A percentile compares a stretch with the other conserved stretches of the same genome.
phyloP scores from a whole-genome alignment of 2,888 invertebrate species.

The Lampropteryx suffumata region DNA sequence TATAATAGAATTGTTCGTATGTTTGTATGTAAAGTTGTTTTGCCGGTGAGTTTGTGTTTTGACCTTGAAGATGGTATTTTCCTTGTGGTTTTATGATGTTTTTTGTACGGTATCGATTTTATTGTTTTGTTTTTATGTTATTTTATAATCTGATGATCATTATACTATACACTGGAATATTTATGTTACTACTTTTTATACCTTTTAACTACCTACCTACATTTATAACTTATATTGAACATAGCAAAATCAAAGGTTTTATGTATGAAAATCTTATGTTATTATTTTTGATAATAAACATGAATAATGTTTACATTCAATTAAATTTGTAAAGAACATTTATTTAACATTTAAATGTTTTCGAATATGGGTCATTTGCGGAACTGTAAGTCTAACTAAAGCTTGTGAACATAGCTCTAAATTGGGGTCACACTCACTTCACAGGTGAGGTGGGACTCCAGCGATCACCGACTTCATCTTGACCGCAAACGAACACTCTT shows the following conservation, averaged over 20 bases:
- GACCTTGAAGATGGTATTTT: slow-evolving; percentile 25
- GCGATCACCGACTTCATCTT: slow-evolving; percentile 5
- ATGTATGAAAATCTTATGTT: no score
- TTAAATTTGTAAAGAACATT: no score
- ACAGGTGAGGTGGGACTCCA: neutral
- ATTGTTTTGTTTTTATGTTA: slow-evolving; percentile 1
- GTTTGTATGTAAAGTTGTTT: slow-evolving; percentile 21
- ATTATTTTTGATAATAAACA: no score
- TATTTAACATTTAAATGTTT: no score
- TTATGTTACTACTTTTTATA: no score
- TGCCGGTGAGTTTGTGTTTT: slow-evolving; percentile 15
- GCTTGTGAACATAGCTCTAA: neutral
- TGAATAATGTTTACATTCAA: no score
- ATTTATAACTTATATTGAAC: no score
- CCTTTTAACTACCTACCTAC: no score
- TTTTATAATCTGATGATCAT: neutral
- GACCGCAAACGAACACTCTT: slow-evolving; percentile 1
- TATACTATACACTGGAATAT: no score
- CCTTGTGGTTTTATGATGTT: slow-evolving; percentile 11
- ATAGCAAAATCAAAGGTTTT: no score
- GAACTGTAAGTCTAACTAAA: no score
- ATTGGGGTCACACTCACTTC: slow-evolving; percentile 3
- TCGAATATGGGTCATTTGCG: no score
- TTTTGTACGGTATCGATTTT: slow-evolving; percentile 14
- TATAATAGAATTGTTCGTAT: slow-evolving; percentile 11